A percentile compares a stretch with the other conserved stretches of the same genome.
phyloP scores from a whole-genome alignment of 37 sponge, comb jelly and placozoan species.

The Tethya wilhelma region DNA sequence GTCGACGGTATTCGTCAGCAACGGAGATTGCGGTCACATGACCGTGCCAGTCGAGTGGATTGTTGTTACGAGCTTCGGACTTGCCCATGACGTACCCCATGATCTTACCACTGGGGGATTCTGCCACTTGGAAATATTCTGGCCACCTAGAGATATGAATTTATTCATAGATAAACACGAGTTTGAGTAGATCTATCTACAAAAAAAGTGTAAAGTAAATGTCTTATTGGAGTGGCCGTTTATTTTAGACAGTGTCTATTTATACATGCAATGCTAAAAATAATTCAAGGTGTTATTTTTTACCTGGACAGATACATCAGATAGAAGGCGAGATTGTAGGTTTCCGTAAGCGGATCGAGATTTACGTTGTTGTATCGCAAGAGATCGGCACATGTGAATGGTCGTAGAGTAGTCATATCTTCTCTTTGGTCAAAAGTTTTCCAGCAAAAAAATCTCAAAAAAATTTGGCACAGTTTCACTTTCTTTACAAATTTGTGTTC shows the following conservation, averaged over 20 bases:
- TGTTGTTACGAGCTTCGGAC: slow-evolving; percentile 70
- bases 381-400: slow-evolving; percentile 85
- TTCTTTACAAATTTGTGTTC: no score
- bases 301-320: slow-evolving; percentile 76
- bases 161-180: not conserved
- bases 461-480: no score
- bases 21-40: slow-evolving; percentile 98
- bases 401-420: slow-evolving; percentile 91
- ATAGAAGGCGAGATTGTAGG: slow-evolving; percentile 89
- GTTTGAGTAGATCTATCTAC: not conserved
- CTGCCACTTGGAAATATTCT: slow-evolving; percentile 89
- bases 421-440: no score
- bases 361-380: slow-evolving; percentile 88
- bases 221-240: not conserved
- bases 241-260: not conserved
- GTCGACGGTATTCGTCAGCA: slow-evolving; percentile 79
- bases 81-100: slow-evolving; percentile 98
- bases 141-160: slow-evolving; percentile 75
- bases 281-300: no score
- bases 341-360: slow-evolving; percentile 94
- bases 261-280: no score
- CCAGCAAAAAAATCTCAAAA: no score
- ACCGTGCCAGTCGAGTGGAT: slow-evolving; percentile 93
- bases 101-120: slow-evolving; percentile 89
- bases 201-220: not conserved